phyloP scores from a whole-genome alignment of 1,140 invertebrate genomes.

The Diabrotica undecimpunctata region DNA sequence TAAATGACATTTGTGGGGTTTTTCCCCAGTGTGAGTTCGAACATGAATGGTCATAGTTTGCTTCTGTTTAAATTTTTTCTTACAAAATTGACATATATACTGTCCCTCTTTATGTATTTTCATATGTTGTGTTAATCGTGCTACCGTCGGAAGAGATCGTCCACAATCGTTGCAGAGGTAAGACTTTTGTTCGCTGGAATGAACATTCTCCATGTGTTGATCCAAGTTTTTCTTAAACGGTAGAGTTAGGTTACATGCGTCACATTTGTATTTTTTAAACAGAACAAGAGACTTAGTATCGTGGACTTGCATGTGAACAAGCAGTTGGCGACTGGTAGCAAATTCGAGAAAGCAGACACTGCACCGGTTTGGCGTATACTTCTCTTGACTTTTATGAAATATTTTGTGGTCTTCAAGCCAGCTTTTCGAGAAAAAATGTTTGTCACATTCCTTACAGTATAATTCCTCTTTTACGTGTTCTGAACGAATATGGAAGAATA shows the following conservation, averaged over 20 bases:
- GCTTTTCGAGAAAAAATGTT: neutral
- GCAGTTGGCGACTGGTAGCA: too few species aligned
- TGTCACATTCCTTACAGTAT: neutral
- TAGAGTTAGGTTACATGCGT: neutral
- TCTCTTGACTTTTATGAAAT: neutral
- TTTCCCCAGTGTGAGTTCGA: conserved; percentile 42
- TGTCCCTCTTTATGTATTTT: conserved; percentile 9
- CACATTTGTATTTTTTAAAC: too few species aligned
- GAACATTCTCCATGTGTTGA: neutral
- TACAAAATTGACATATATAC: conserved; percentile 36
- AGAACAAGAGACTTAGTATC: too few species aligned
- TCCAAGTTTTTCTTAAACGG: neutral
- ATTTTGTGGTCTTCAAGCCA: neutral
- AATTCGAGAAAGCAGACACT: neutral
- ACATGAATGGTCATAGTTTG: conserved; percentile 50
- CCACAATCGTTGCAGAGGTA: neutral
- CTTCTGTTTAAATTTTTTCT: conserved; percentile 26
- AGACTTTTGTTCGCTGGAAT: neutral
- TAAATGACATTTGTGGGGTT: conserved; percentile 39
- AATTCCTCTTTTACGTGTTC: neutral
- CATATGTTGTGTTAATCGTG: neutral
- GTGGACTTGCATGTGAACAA: too few species aligned
- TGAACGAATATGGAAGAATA: neutral
- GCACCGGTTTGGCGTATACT: too few species aligned
- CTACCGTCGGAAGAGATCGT: neutral